These are phyloP conservation scores for Agapornis roseicollis DNA, from an alignment of 2,113 vertebrate species.

Conservation along the genomic window DNA sequence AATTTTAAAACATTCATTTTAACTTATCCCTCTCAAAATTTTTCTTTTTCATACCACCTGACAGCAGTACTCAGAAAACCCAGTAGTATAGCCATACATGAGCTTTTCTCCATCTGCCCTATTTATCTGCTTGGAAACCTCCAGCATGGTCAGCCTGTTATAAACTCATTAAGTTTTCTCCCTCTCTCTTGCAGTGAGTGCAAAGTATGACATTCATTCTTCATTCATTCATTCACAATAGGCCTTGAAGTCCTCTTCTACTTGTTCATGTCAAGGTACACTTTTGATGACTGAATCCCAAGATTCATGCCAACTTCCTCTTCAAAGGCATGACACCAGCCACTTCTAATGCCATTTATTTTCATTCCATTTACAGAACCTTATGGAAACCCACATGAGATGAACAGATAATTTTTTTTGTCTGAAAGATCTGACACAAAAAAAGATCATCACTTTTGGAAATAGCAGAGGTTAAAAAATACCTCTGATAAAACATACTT, in stretches of 20 bases:
- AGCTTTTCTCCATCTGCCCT: not conserved
- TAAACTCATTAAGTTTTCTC: not conserved
- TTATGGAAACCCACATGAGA: not conserved
- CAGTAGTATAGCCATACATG: not conserved
- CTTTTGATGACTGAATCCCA: not conserved
- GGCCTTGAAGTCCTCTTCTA: not conserved
- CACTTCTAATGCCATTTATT: not conserved
- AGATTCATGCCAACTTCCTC: not conserved
- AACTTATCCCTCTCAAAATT: not conserved
- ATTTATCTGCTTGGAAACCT: not conserved
- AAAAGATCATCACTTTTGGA: not conserved
- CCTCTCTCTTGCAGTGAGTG: not conserved
- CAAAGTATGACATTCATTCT: not conserved
- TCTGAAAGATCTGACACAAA: not conserved
- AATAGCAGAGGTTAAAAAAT: not conserved
- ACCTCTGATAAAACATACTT: not conserved
- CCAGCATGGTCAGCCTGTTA: not conserved
- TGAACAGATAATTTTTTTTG: not conserved
- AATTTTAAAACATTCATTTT: not conserved
- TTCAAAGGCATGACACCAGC: not conserved
- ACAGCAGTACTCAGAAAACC: not conserved
- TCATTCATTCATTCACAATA: not conserved
- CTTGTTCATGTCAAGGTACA: not conserved
- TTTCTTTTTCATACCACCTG: not conserved
- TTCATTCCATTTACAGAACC: not conserved